Base-by-base conservation (phyloP, 2,113 vertebrate genomes). In the Eubucco bourcierii region DNA sequence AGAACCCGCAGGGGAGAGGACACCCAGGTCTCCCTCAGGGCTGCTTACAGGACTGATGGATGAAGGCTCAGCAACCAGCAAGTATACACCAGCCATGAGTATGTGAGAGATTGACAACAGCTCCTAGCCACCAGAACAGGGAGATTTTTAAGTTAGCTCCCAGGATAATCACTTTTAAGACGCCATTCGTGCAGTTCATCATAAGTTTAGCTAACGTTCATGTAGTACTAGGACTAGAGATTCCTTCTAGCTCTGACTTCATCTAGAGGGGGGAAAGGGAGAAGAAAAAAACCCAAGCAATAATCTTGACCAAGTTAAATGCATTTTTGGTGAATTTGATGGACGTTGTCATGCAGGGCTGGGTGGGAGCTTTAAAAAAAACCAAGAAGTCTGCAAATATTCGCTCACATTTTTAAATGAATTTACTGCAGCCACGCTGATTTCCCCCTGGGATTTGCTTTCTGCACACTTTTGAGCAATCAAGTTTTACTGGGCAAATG, bases 391-490 rank as follows among this genome's bases (percentile, higher is more conserved):
- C 87, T 73, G 82, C 85, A 96, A 95, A 95, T 91, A 95, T 84
- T 90, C 95, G 93, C 95, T 95, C 94, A 95, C 50, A 72, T 90
- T 95, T 95, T 96, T 24, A 94, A 96, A 94, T 93, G 70, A 96
- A 95, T 95, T 94, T 96, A 91, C 89, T 92, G 91, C 95, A 92
- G 76, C 76, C 82, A 92, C 53, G 8, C 85, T 93, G 91, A 88
- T 86, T 96, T 91, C 70, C 95, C 46, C 74, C n/a, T 70, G 88
- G 73, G 95, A 91, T 95, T 95, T 95, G 76, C 94, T 95, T 95
- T 96, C 96, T 95, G 93, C 93, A 93, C 94, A 95, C 93, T 96
- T 96, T 93, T 95, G 87, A 95, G 94, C 91, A 96, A 95, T 94
- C 93, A 95, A 87, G 94, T 96, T 96, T 93, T 94, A 75, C 90